Evolutionary conservation across 2,888 invertebrate genomes (phyloP), one percentile per base, ranked within the genome.

Genomic region (Lepidochitona cinerea): DNA sequence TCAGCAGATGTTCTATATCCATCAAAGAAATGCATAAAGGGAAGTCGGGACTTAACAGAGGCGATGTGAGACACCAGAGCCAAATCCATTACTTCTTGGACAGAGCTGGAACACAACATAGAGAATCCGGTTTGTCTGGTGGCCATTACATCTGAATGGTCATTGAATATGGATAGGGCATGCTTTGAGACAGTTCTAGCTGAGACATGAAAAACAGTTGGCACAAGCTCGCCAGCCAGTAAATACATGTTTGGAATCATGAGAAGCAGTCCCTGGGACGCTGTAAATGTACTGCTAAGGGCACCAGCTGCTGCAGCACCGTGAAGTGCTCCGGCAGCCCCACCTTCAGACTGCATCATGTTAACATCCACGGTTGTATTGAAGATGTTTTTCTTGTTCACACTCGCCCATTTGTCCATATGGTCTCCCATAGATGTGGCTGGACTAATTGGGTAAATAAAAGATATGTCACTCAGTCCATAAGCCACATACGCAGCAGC

Each of bases 201-300:
- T 23, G 80, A 76, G 9, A 80, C 80, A 73, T 80, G 80, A 52
- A 80, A 76, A 33, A 80, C 80, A 29, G 78, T 75, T 18, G 80
- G 80, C 71, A 80, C 68, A 37, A 80, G 73, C 66, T 80, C 80
- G 29, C 80, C 80, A 4, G 80, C 80, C 59, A 80, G 73, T 66
- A 80, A 73, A 69, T 80, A 80, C 80, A 80, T 80, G 69, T 80
- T 80, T 36, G 80, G 80, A 33, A 80, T 80, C 80, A 80, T 80
- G 32, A 79, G 76, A 37, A 79, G 73, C 67, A 79, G 66, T 12
- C 79, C 79, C 67, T 79, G 77, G 23, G 79, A 79, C 49, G 79
- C 79, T 14, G 79, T 79, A 64, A 78, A 79, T 7, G 79, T 79
- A 68, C 75, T 75, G 37, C 75, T 76, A 52, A 79, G 66, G 9